Percentiles rank a stretch among this genome's conserved stretches.
Conservation (phyloP, 1,140 invertebrate species). For the Ceratina japonica region DNA sequence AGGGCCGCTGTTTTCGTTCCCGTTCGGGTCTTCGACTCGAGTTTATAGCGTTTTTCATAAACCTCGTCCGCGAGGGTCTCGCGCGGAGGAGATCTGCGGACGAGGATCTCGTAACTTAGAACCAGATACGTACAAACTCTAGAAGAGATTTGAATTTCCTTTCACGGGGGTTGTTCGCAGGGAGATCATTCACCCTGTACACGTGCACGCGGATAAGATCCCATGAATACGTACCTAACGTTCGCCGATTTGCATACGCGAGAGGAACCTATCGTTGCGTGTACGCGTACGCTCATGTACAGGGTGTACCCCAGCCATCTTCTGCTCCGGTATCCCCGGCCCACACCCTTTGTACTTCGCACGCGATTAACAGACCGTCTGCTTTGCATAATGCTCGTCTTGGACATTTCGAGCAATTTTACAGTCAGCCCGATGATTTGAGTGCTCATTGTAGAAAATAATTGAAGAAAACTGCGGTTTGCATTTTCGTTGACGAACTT, state of each 20-base stretch:
- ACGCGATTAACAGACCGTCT: too few species aligned
- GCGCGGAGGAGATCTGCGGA: conserved; percentile 6
- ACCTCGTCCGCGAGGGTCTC: conserved; percentile 23
- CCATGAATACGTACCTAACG: conserved; percentile 64
- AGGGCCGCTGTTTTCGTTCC: neutral
- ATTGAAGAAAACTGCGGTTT: neutral
- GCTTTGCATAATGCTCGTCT: too few species aligned
- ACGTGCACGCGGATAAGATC: conserved; percentile 70
- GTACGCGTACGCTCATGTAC: conserved; percentile 25
- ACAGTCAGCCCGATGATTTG: too few species aligned
- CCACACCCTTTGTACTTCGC: too few species aligned
- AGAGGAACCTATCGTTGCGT: conserved; percentile 61
- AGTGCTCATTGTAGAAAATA: neutral
- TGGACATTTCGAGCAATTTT: too few species aligned
- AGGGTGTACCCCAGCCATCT: conserved; percentile 36
- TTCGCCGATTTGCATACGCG: conserved; percentile 68
- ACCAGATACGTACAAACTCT: conserved; percentile 19
- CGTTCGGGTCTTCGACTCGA: conserved; percentile 21
- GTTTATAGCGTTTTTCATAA: conserved; percentile 22
- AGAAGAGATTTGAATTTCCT: conserved; percentile 62
- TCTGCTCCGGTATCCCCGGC: neutral
- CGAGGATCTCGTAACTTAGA: conserved; percentile 40
- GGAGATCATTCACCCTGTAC: conserved; percentile 69
- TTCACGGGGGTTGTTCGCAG: conserved; percentile 42
- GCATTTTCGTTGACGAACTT: too few species aligned